These are phyloP conservation scores for Pangasius sanitwongsei DNA, from an alignment of 2,797 vertebrate species.

Conservation along the genomic window DNA sequence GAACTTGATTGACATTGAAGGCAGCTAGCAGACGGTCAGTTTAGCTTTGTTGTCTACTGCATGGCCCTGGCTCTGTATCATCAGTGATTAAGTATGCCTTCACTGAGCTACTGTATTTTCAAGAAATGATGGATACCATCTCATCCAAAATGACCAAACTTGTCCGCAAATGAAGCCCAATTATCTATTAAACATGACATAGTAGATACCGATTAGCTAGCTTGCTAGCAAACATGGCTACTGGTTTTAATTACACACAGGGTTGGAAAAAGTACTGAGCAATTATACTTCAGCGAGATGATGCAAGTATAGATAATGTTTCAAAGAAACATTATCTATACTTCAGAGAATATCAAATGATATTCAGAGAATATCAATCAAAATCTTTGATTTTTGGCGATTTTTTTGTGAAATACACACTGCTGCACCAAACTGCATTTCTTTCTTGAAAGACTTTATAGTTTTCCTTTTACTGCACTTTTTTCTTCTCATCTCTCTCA, in stretches of 20 bases:
- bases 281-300: not conserved
- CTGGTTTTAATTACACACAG: not conserved
- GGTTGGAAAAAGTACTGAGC: not conserved
- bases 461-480: no score
- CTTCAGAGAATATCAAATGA: no score
- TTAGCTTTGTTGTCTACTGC: not conserved
- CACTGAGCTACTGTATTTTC: not conserved
- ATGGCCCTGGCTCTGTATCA: not conserved
- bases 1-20: no score
- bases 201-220: not conserved
- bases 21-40: no score
- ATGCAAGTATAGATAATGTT: not conserved
- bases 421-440: no score
- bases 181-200: no score
- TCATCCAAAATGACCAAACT: not conserved
- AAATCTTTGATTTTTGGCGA: no score
- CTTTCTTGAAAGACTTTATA: no score
- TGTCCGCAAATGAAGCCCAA: not conserved
- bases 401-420: no score
- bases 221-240: not conserved
- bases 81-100: not conserved
- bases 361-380: no score
- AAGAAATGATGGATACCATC: not conserved
- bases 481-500: no score
- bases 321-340: no score